Evolutionary conservation across 2,797 vertebrate genomes (phyloP), one percentile per base, ranked within the genome.

Genomic region (Epinephelus awoara): DNA sequence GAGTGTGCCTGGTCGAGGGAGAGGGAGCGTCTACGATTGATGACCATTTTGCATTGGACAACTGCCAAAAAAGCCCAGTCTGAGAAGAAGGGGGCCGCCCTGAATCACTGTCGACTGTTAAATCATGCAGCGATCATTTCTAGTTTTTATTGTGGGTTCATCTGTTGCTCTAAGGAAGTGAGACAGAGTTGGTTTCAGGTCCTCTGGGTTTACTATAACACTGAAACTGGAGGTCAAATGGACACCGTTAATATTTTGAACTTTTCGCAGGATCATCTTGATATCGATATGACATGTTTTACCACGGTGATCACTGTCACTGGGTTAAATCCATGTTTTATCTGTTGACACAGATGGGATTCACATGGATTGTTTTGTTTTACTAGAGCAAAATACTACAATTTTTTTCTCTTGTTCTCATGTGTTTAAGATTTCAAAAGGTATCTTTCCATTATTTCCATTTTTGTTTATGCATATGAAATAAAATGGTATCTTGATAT

Each of bases 41-140:
- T 85, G 79, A 82, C 79, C 64, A 72, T 55, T 90, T 85, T 79
- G 55, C 51, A 61, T 56, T 80, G 80, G 76, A 73, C 44, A 67
- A 15, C 46, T 54, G 85, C 86, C 82, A 86, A 64, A 50, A 72
- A 14, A 34, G 34, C 13, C 23, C 21, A 23, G 63, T 56, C 52
- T 55, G 50, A 65, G 65, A 78, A 61, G 25, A 25, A 79, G 63
- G 57, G 15, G 58, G 74, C 49, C 7, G n/a, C 15, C 19, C 42
- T 51, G 50, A 72, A 66, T 80, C 68, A 78, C 51, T 52, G 62
- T 23, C 4, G 0, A 47, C 80, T 64, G 25, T 80, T 73, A 55
- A 76, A 76, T 74, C 64, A 54, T 21, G 25, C 52, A 10, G 18
- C 7, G 18, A 65, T 68, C 69, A 29, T 49, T 86, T 66, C 51